Evolutionary conservation across 2,113 vertebrate species (phyloP), one percentile per base, ranked within the genome.

Genomic region (Hystrix brachyura): DNA sequence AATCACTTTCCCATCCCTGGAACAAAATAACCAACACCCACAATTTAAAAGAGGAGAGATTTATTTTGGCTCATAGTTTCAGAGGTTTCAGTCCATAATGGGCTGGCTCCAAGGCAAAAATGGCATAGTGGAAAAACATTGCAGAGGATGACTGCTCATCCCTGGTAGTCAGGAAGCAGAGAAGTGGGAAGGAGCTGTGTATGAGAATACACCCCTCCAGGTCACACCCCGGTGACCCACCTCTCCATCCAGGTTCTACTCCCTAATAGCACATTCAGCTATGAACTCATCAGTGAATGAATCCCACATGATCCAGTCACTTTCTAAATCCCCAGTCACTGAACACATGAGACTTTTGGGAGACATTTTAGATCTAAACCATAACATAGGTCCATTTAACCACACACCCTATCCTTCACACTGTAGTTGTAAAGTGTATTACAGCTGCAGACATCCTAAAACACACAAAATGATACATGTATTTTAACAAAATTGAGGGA

Each of bases 401-500:
- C 15, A 46, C 6, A n/a, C 7, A 9, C 15, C 17, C 8, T 32
- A 15, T n/a, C 57, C 59, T 96, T 91, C 53, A 89, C 7, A 17
- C 71, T 48, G 21, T 43, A 19, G 15, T 81, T 59, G n/a, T 78
- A 48, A 92, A 78, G 19, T 23, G 5, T 83, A 34, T 29, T 80
- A 19, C 17, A 82, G 17, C 13, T 71, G 53, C n/a, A 74, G 51
- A 84, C 51, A 67, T 29, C 53, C 46, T 67, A 34, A 91, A 93
- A 48, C 19, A 65, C 13, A 53, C 14, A 38, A 43, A 53, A 12
- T 59, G 48, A 29, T 48, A 27, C 38, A 53, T 80, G 6, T 46
- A 72, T 85, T 92, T 87, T 90, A 69, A 90, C 67, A 38, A 87
- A 87, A 92, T 86, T 69, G 81, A 86, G 32, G 57, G 13, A 11